Evolutionary conservation across 2,888 invertebrate species (phyloP).

Genomic region (Coenonympha arcania): DNA sequence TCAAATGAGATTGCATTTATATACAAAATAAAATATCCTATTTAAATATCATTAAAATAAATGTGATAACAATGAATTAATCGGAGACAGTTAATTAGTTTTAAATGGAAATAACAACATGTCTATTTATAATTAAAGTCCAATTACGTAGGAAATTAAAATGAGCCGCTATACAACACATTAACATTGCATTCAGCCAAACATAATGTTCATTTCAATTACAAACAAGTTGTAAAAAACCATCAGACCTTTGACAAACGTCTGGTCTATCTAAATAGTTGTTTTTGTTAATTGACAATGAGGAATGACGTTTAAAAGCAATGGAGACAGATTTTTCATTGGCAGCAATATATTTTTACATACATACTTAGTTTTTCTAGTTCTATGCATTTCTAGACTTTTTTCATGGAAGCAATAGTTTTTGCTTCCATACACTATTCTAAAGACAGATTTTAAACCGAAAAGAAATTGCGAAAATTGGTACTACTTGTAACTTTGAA

Average conservation of each 20-base stretch:
- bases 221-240: not conserved
- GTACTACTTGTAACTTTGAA: too few relatives aligned
- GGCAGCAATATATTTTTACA: not conserved
- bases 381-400: too few relatives aligned
- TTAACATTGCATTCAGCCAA: conserved; percentile 4
- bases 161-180: not conserved
- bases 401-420: too few relatives aligned
- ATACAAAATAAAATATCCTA: not conserved
- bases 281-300: too few relatives aligned
- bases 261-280: too few relatives aligned
- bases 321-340: not conserved
- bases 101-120: conserved; percentile 5
- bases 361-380: too few relatives aligned
- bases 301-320: too few relatives aligned
- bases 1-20: not conserved
- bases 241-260: too few relatives aligned
- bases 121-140: conserved; percentile 9
- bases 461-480: too few relatives aligned
- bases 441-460: too few relatives aligned
- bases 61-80: not conserved
- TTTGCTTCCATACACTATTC: too few relatives aligned
- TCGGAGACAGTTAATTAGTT: conserved; percentile 2
- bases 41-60: not conserved
- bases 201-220: conserved; percentile 8
- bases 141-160: conserved; percentile 9